Base-by-base conservation (phyloP, 1,140 invertebrate species). In the Lasioglossum albipes region DNA sequence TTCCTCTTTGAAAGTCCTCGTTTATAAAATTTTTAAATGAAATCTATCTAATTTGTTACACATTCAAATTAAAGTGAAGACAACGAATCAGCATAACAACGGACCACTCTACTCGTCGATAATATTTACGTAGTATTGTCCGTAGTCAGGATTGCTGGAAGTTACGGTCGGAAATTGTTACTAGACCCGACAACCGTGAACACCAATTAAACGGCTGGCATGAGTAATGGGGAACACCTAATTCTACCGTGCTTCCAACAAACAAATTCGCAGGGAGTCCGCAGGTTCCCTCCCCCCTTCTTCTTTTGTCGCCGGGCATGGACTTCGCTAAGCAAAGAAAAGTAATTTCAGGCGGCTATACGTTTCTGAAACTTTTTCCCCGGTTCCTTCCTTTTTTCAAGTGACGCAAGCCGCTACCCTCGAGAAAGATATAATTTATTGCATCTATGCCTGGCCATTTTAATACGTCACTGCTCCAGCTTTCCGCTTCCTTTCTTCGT, bases 391-490 rank as follows among this genome's bases (percentile, higher is more conserved):
- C 52, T 6, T 31, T 42, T 45, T 31, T 72, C 62, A 42, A 71
- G 52, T 45, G 61, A 84, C 68, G 69, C 69, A 68, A 78, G 59
- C 65, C 49, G 42, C 68, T 57, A 36, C 72, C 70, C 69, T 22
- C 52, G 79, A 83, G 86, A 85, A 88, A 86, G 89, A 89, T 89
- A 88, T 91, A 90, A 90, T 90, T 91, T 90, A 90, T 88, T 82
- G 87, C 86, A 80, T 81, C 84, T 90, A 89, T 87, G 83, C 79
- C 82, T 84, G 84, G 83, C 85, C 84, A 88, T 88, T 91, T 89
- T 90, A 91, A 90, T 90, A 86, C 77, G 76, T 69, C 68, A 64
- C 54, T 83, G 69, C 83, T 77, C 65, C 73, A 69, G 59, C 57
- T 49, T 69, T 18, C 31, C 27, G 27, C 16, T 22, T 22, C 12